Percentiles rank a stretch among this genome's conserved stretches.
Conservation (phyloP, 2,113 vertebrate species). For the Phaethon lepturus region DNA sequence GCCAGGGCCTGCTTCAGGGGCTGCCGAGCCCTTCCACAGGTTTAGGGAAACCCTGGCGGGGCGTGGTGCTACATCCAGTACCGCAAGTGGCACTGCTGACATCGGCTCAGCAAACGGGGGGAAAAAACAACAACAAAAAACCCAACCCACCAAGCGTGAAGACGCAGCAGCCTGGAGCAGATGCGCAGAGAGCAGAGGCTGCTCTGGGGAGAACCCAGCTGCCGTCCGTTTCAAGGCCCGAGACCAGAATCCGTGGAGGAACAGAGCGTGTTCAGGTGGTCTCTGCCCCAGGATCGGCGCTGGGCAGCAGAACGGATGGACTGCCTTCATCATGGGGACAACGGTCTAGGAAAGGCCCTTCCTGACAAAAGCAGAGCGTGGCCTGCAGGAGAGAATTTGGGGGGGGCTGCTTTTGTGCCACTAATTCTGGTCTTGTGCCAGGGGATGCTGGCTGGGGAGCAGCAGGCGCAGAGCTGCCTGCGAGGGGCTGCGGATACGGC, state of each 20-base stretch:
- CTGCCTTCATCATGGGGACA: neutral
- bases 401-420: neutral
- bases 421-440: neutral
- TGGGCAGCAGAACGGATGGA: neutral
- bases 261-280: fast-evolving
- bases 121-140: neutral
- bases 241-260: neutral
- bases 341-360: neutral
- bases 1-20: too few relatives aligned
- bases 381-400: neutral
- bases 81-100: neutral
- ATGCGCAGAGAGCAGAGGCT: neutral
- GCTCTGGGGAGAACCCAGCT: neutral
- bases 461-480: neutral
- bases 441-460: neutral
- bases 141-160: neutral
- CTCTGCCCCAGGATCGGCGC: neutral
- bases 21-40: neutral
- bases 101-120: neutral
- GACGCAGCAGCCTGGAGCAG: neutral
- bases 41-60: neutral
- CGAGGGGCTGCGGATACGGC: fast-evolving
- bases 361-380: neutral
- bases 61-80: fast-evolving
- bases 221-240: fast-evolving